Percentiles rank a stretch among this genome's conserved stretches.
Evolutionary conservation across 2,888 invertebrate species (phyloP).

Genomic region (Drosophila melanocephala): DNA sequence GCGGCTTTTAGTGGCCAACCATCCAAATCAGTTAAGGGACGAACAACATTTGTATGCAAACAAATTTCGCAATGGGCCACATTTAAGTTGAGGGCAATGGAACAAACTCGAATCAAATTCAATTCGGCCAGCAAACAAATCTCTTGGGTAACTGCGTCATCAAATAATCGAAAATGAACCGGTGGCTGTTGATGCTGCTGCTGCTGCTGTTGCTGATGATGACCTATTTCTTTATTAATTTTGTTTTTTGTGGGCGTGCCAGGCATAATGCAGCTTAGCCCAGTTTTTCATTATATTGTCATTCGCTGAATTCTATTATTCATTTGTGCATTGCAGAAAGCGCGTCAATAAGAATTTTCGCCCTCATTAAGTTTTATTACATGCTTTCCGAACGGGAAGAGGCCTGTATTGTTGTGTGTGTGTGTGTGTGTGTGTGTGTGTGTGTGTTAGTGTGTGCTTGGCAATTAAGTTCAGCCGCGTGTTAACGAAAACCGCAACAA

Average conservation of each 20-base stretch:
- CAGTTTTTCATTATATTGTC: conserved; percentile 24
- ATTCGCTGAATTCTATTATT: conserved; percentile 31
- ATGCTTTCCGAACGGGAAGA: conserved; percentile 31
- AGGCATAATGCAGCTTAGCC: not conserved
- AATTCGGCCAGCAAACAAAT: conserved; percentile 11
- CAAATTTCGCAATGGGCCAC: conserved; percentile 32
- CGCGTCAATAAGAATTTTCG: conserved; percentile 68
- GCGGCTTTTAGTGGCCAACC: conserved; percentile 69
- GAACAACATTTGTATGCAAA: conserved; percentile 54
- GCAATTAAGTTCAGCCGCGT: conserved; percentile 56
- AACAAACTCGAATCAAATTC: conserved; percentile 2
- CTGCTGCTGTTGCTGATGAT: conserved; percentile 3
- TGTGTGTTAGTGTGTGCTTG: conserved; percentile 7
- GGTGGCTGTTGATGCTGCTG: not conserved
- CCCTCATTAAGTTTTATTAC: conserved; percentile 71
- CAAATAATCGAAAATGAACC: conserved; percentile 6
- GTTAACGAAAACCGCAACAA: conserved; percentile 55
- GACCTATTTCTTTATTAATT: conserved; percentile 5
- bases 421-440: conserved; percentile 8
- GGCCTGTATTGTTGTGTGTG: not conserved
- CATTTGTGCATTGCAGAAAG: conserved; percentile 61
- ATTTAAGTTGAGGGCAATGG: conserved; percentile 2
- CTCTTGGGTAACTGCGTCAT: conserved; percentile 30
- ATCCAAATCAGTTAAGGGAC: conserved; percentile 57
- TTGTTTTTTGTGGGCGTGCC: conserved; percentile 11